These are phyloP conservation scores for Grammomys surdaster DNA, from an alignment of 2,113 vertebrate species.

Conservation along the genomic window DNA sequence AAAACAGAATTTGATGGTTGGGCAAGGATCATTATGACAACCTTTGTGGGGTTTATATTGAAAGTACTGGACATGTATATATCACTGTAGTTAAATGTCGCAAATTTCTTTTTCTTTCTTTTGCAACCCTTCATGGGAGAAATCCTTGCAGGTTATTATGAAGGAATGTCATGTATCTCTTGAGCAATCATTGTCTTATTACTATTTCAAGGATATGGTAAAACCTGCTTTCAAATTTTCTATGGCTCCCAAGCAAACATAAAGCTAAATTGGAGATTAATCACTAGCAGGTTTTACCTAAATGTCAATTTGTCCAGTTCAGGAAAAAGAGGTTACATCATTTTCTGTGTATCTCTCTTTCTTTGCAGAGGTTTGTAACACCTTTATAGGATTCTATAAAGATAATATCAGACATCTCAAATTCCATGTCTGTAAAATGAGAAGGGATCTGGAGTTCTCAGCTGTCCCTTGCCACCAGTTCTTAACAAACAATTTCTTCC, in stretches of 20 bases:
- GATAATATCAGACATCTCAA: not conserved
- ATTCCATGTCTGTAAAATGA: not conserved
- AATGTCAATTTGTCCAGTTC: not conserved
- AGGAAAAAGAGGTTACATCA: not conserved
- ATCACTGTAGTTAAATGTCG: not conserved
- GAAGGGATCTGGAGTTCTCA: not conserved
- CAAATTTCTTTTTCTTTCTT: not conserved
- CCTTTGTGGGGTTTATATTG: not conserved
- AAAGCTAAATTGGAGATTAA: conserved; percentile 11
- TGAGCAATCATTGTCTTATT: not conserved
- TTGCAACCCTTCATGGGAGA: not conserved
- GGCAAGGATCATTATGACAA: not conserved
- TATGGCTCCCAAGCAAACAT: not conserved
- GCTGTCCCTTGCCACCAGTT: not conserved
- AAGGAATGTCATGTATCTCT: not conserved
- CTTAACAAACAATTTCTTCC: conserved; percentile 3
- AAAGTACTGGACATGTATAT: not conserved
- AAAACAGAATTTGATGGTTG: conserved; percentile 19
- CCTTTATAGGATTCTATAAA: not conserved
- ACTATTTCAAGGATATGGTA: not conserved
- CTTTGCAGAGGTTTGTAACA: not conserved
- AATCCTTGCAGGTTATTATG: not conserved
- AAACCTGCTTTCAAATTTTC: conserved; percentile 23
- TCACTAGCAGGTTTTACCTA: conserved; percentile 5
- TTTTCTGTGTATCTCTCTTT: not conserved